Conservation (phyloP, 2,888 invertebrate species). For the Augiades crinisus region DNA sequence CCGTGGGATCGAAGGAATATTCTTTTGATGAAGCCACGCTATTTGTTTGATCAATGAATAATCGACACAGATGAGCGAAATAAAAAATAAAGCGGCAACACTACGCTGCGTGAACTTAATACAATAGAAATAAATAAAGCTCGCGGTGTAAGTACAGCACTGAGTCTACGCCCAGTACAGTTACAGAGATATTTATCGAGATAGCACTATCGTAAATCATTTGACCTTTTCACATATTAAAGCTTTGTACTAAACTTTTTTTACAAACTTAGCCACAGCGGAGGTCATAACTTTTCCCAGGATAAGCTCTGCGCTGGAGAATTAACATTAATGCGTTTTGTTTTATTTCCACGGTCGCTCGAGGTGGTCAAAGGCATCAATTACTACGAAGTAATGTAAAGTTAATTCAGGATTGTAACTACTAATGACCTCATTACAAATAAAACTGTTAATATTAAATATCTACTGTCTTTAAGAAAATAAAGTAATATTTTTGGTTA, state of each 20-base stretch:
- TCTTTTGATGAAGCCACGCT: constrained; percentile 61
- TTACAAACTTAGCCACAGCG: constrained; percentile 18
- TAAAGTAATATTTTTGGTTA: too few species aligned
- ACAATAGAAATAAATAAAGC: constrained; percentile 54
- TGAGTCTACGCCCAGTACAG: constrained; percentile 44
- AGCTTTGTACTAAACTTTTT: constrained; percentile 20
- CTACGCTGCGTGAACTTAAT: constrained; percentile 53
- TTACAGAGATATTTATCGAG: constrained; percentile 25
- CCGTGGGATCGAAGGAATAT: constrained; percentile 49
- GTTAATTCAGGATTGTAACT: constrained; percentile 4
- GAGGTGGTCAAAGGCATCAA: constrained; percentile 18
- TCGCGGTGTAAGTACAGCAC: constrained; percentile 47
- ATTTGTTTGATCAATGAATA: constrained; percentile 68
- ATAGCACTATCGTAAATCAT: constrained; percentile 26
- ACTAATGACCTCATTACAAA: constrained; percentile 14
- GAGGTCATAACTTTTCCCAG: constrained; percentile 23
- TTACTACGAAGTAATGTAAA: constrained; percentile 6
- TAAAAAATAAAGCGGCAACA: constrained; percentile 39
- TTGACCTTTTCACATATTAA: constrained; percentile 26
- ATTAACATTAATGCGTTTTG: constrained; percentile 14
- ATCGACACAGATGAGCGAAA: constrained; percentile 48
- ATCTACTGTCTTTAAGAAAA: too few species aligned
- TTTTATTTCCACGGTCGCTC: constrained; percentile 17
- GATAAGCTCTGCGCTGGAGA: constrained; percentile 17
- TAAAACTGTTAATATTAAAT: too few species aligned